phyloP scores from a whole-genome alignment of 2,797 vertebrate species.

The Saguinus oedipus region DNA sequence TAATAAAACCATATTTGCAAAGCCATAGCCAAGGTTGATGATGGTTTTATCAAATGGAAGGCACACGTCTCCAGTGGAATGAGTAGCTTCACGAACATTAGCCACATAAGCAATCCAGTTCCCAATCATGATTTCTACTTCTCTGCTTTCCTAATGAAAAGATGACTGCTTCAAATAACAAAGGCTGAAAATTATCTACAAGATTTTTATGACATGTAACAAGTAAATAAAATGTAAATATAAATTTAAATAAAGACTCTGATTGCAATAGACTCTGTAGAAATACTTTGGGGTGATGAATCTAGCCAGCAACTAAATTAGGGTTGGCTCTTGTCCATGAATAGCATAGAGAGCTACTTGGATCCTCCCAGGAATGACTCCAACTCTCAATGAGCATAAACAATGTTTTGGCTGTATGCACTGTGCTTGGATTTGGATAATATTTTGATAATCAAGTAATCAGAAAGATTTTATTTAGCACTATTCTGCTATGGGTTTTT shows the following conservation, averaged over 20 bases:
- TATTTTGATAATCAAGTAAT: constrained; percentile 44
- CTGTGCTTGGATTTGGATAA: constrained; percentile 31
- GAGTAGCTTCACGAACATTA: not conserved
- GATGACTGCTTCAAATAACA: not conserved
- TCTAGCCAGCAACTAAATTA: not conserved
- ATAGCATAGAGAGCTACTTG: constrained; percentile 7
- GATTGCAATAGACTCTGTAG: not conserved
- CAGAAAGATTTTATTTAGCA: constrained; percentile 28
- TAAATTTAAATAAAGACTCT: constrained; percentile 23
- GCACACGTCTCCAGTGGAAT: not conserved
- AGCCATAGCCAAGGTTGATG: not conserved
- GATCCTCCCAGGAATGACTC: not conserved
- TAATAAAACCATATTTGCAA: not conserved
- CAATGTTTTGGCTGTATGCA: constrained; percentile 16
- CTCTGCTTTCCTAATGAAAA: constrained; percentile 32
- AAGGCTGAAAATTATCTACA: constrained; percentile 8
- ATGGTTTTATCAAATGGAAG: not conserved
- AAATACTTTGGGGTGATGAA: constrained; percentile 26
- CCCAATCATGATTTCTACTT: not conserved
- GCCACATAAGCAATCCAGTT: not conserved
- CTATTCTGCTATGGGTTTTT: not conserved
- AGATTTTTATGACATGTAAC: not conserved
- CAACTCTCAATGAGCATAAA: constrained; percentile 14
- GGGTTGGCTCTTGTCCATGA: not conserved
- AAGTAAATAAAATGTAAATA: constrained; percentile 1